Conservation (phyloP, 2,113 vertebrate species). For the human region DNA sequence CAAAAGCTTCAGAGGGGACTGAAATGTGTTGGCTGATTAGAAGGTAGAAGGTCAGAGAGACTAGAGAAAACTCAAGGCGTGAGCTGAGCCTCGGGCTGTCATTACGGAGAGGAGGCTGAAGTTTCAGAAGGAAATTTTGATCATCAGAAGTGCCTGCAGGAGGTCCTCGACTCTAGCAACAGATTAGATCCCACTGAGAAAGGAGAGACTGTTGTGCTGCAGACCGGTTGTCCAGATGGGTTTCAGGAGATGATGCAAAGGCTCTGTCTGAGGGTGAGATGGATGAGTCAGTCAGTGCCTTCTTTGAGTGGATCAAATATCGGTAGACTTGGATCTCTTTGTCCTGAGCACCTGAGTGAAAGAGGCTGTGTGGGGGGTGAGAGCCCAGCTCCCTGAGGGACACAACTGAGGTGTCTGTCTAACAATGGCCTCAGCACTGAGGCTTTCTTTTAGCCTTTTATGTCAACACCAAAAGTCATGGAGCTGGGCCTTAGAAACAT, state of each 20-base stretch:
- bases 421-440: rapidly evolving
- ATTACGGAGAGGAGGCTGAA: background rate
- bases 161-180: background rate
- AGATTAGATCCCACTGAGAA: background rate
- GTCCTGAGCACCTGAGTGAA: background rate
- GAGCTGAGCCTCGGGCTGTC: background rate
- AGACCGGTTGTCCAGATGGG: rapidly evolving
- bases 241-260: background rate
- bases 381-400: background rate
- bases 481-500: slow-evolving; percentile 58
- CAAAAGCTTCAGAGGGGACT: background rate
- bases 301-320: background rate
- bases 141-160: background rate
- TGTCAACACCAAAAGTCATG: background rate
- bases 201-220: background rate
- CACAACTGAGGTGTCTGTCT: background rate
- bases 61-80: background rate
- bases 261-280: background rate
- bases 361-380: background rate
- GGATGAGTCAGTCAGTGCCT: too few relatives aligned
- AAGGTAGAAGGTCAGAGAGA: background rate
- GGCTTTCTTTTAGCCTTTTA: background rate
- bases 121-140: background rate
- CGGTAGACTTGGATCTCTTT: background rate
- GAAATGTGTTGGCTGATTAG: background rate